Base-by-base conservation (phyloP, 1,140 invertebrate genomes). In the Sminthurinus signatus region DNA sequence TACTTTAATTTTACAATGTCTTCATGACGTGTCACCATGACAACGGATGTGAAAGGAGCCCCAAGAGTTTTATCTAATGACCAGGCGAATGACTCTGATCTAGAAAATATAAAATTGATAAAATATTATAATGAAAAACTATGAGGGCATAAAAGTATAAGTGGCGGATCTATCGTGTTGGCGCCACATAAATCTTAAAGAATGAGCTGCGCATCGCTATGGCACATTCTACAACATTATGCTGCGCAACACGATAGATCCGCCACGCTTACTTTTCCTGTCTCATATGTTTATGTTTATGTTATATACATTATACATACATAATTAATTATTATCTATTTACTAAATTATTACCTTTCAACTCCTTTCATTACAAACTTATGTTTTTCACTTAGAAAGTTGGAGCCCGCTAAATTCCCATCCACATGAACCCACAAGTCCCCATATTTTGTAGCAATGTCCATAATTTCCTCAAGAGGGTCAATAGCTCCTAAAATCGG, bases 341-440 rank as follows among this genome's bases (percentile, higher is more conserved):
- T 23, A 14, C 12, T 32, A n/a, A 29, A 27, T 17, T 15, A 39
- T 65, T 72, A 80, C 79, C 75, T 76, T 66, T 84, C 76, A 32
- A 84, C 79, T 52, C 93, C 93, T 36, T 84, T 81, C 15, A 96
- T 76, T 14, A 93, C 78, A 70, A 86, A 79, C 52, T 83, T 83
- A 75, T 94, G 83, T 75, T 87, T 89, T 55, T 80, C 81, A 0
- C 91, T 93, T 74, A 97, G 81, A 8, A 96, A 77, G 0, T 88
- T 87, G 8, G 91, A 90, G 2, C 93, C 93, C 39, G 87, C 87
- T 91, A 92, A 96, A 2, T 93, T 93, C 1, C 91, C 93, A 74
- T 98, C 95, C 1, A 96, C 91, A 74, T 98, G 95, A 32, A 98
- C 77, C 95, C 95, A 98, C 60, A 98, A 75, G 1, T 85, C 82